Conservation (phyloP, 2,113 vertebrate species). For the Callocephalon fimbriatum region DNA sequence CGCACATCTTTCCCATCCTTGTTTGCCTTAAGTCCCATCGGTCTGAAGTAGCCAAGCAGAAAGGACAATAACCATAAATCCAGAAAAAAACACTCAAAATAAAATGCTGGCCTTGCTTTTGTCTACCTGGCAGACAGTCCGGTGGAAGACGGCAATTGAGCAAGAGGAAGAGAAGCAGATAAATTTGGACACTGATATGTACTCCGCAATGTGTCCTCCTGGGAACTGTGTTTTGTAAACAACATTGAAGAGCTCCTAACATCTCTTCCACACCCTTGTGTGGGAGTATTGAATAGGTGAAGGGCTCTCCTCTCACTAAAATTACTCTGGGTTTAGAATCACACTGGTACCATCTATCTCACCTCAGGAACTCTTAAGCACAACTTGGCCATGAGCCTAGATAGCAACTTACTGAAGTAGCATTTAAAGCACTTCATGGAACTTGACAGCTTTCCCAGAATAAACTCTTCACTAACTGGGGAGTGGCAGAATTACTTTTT, state of each 20-base stretch:
- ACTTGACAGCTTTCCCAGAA: slow-evolving; percentile 7
- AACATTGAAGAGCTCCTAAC: background rate
- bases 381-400: background rate
- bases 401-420: background rate
- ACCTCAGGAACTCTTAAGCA: background rate
- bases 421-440: background rate
- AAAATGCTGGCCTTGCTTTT: fast-evolving
- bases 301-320: background rate
- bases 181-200: background rate
- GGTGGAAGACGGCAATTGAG: background rate
- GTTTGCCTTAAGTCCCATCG: background rate
- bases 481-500: background rate
- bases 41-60: background rate
- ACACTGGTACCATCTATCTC: background rate
- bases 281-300: background rate
- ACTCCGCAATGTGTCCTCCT: background rate
- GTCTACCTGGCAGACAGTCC: background rate
- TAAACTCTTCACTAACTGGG: slow-evolving; percentile 19
- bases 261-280: background rate
- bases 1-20: fast-evolving
- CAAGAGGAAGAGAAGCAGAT: background rate
- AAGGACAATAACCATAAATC: background rate
- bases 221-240: background rate
- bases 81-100: background rate
- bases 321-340: background rate